phyloP scores from a whole-genome alignment of 2,888 invertebrate genomes.

The Drosophila meridiana region DNA sequence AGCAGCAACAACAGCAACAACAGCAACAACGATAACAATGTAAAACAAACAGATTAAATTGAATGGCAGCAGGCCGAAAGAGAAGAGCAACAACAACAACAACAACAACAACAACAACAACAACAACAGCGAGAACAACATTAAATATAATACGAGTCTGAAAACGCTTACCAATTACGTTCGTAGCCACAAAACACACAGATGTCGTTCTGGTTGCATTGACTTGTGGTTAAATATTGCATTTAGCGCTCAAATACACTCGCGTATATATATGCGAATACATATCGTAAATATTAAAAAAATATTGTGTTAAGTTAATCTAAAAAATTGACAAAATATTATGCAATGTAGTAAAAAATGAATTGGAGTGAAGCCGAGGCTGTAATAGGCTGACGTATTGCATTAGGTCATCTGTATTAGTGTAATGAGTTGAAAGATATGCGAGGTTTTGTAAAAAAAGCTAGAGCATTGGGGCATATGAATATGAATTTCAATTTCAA shows the following conservation, averaged over 20 bases:
- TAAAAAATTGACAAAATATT: neutral
- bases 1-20: slow-evolving; percentile 32
- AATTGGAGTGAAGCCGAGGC: neutral
- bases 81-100: slow-evolving; percentile 26
- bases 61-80: slow-evolving; percentile 30
- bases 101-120: slow-evolving; percentile 15
- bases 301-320: neutral
- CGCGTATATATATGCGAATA: neutral
- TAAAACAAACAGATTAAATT: slow-evolving; percentile 45
- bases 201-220: slow-evolving; percentile 11
- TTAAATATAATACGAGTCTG: slow-evolving; percentile 27
- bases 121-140: slow-evolving; percentile 27
- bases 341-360: neutral
- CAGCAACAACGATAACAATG: slow-evolving; percentile 20
- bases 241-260: neutral
- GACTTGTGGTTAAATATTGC: slow-evolving; percentile 12
- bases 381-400: neutral
- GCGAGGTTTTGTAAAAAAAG: neutral
- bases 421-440: neutral
- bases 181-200: slow-evolving; percentile 14
- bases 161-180: slow-evolving; percentile 34
- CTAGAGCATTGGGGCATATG: neutral
- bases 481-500: neutral
- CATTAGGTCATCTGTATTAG: neutral
- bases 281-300: neutral